A percentile compares a stretch with the other conserved stretches of the same genome.
These are phyloP conservation scores for Conistra vaccinii DNA, from an alignment of 2,888 invertebrate species.

Conservation along the genomic window DNA sequence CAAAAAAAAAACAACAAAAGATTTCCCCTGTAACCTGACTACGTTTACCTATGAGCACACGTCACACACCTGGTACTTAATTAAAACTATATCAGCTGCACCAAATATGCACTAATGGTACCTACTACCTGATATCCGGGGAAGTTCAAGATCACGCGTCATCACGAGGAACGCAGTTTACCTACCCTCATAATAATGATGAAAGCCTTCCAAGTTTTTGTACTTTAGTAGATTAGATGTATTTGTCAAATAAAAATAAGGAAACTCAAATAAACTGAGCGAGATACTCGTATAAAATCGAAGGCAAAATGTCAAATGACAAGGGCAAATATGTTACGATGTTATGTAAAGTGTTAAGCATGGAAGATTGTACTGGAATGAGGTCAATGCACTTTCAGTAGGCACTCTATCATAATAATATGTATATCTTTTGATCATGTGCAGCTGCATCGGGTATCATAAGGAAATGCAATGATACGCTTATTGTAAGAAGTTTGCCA, in stretches of 20 bases:
- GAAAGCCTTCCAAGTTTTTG: not conserved
- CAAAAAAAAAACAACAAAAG: no score
- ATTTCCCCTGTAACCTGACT: not conserved
- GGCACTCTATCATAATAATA: not conserved
- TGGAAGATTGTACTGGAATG: constrained; percentile 2
- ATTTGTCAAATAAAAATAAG: constrained; percentile 30
- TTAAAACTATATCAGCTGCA: not conserved
- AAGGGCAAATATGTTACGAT: constrained; percentile 29
- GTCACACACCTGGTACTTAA: not conserved
- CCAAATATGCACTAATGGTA: not conserved
- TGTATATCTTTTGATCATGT: constrained; percentile 1
- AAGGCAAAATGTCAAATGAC: constrained; percentile 24
- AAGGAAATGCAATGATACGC: constrained; percentile 2
- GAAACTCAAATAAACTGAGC: constrained; percentile 28
- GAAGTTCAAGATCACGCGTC: constrained; percentile 2
- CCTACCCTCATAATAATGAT: not conserved
- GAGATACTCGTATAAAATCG: constrained; percentile 15
- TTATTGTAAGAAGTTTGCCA: not conserved
- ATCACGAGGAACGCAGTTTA: not conserved
- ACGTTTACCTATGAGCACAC: not conserved
- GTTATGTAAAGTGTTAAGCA: constrained; percentile 10
- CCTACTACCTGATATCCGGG: not conserved
- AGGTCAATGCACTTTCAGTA: constrained; percentile 32
- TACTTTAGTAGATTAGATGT: not conserved
- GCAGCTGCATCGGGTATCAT: constrained; percentile 9